Percentiles rank a stretch among this genome's conserved stretches.
phyloP scores from a whole-genome alignment of 2,888 invertebrate species.

The Mesorhabditis sp. region DNA sequence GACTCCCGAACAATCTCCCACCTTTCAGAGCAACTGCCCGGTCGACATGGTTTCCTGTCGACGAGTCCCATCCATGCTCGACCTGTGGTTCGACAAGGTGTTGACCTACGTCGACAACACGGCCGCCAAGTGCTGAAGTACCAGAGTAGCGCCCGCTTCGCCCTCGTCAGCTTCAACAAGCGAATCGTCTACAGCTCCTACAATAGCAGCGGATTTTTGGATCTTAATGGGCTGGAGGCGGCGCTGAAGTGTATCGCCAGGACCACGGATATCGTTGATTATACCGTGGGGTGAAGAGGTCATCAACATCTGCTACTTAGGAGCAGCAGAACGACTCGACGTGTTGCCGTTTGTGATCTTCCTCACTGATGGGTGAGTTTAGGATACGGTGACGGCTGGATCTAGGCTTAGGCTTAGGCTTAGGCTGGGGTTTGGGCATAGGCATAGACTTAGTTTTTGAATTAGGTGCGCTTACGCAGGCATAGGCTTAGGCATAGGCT shows the following conservation, averaged over 20 bases:
- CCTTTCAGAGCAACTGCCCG: neutral
- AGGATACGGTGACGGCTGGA: too few relatives aligned
- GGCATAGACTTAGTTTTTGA: too few relatives aligned
- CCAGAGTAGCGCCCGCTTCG: neutral
- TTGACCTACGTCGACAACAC: neutral
- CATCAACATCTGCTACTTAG: neutral
- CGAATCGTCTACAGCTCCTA: neutral
- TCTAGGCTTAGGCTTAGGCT: too few relatives aligned
- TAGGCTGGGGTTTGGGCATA: too few relatives aligned
- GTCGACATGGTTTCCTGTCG: slow-evolving; percentile 1
- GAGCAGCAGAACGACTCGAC: neutral
- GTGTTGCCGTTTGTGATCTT: neutral
- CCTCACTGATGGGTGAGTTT: neutral
- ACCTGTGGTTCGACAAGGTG: neutral
- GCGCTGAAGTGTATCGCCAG: neutral
- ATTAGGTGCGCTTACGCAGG: too few relatives aligned
- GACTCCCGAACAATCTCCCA: neutral
- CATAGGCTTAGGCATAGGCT: too few relatives aligned
- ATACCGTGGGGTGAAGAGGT: neutral
- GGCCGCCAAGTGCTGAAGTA: neutral
- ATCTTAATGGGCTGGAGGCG: neutral
- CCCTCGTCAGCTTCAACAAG: neutral
- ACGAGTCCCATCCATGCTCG: slow-evolving; percentile 3
- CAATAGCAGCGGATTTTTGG: neutral
- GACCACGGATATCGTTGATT: neutral